Evolutionary conservation across 2,113 vertebrate genomes (phyloP).

Genomic region (Petroica traversi): DNA sequence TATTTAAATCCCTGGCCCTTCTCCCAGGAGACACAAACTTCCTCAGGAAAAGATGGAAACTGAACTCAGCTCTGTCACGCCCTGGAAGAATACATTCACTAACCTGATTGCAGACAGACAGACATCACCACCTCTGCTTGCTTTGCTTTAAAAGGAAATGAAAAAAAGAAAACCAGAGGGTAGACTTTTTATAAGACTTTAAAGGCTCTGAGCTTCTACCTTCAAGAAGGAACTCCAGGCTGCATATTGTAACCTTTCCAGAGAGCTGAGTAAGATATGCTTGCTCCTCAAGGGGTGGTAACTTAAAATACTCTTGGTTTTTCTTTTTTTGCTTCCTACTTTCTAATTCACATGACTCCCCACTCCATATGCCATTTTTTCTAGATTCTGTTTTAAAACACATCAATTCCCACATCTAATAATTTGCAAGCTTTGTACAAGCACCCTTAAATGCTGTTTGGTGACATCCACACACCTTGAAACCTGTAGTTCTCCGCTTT

Average conservation of each 20-base stretch:
- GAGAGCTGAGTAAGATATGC: not conserved
- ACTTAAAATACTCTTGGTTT: constrained; percentile 24
- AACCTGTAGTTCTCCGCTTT: not conserved
- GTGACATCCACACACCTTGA: not conserved
- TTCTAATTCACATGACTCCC: constrained; percentile 11
- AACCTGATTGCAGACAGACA: not conserved
- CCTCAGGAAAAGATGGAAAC: constrained; percentile 21
- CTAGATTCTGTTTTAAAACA: not conserved
- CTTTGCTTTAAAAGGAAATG: not conserved
- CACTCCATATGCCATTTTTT: not conserved
- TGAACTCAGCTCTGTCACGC: not conserved
- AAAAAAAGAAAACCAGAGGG: not conserved
- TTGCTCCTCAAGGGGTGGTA: not conserved
- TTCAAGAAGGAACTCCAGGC: not conserved
- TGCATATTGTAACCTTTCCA: not conserved
- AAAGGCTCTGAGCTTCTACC: not conserved
- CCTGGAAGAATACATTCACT: not conserved
- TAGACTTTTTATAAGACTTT: not conserved
- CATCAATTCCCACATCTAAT: not conserved
- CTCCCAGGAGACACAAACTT: not conserved
- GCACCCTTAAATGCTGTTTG: not conserved
- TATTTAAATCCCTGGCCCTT: not conserved
- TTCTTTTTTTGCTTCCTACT: constrained; percentile 17
- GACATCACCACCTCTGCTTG: not conserved
- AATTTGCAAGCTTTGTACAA: not conserved